phyloP scores from a whole-genome alignment of 2,888 invertebrate species.

The Caenorhabditis afra region DNA sequence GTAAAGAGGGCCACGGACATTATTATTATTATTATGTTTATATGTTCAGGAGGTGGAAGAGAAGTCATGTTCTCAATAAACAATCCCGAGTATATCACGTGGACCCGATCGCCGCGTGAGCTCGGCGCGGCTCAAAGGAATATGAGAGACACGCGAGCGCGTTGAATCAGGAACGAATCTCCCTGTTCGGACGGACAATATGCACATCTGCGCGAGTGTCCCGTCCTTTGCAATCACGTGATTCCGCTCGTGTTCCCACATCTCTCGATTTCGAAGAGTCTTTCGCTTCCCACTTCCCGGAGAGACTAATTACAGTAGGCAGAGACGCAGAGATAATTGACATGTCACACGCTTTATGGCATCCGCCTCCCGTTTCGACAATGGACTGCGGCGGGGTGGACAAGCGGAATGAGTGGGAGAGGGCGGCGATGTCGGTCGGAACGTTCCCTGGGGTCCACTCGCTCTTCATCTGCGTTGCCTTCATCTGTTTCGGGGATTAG shows the following conservation, averaged over 20 bases:
- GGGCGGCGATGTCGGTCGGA: neutral
- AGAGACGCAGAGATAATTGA: constrained; percentile 51
- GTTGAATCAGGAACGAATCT: constrained; percentile 14
- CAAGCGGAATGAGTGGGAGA: neutral
- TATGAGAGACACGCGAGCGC: too few relatives aligned
- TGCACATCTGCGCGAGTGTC: constrained; percentile 41
- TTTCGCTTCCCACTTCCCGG: too few relatives aligned
- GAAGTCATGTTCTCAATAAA: constrained; percentile 45
- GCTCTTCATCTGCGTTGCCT: neutral
- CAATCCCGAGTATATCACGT: constrained; percentile 23
- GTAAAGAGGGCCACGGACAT: too few relatives aligned
- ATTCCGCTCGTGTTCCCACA: constrained; percentile 22
- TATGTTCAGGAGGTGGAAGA: constrained; percentile 19
- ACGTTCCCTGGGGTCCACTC: neutral
- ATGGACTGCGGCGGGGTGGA: constrained; percentile 18
- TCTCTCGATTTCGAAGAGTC: neutral
- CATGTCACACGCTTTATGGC: constrained; percentile 54
- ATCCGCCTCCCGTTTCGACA: constrained; percentile 22
- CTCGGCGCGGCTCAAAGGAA: too few relatives aligned
- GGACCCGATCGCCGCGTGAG: neutral
- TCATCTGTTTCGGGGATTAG: too few relatives aligned
- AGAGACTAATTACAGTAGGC: constrained; percentile 40
- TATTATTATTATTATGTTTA: constrained; percentile 47
- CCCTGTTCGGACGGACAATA: constrained; percentile 20
- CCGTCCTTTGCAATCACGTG: constrained; percentile 24